phyloP scores from a whole-genome alignment of 2,113 vertebrate species.

The Origma solitaria region DNA sequence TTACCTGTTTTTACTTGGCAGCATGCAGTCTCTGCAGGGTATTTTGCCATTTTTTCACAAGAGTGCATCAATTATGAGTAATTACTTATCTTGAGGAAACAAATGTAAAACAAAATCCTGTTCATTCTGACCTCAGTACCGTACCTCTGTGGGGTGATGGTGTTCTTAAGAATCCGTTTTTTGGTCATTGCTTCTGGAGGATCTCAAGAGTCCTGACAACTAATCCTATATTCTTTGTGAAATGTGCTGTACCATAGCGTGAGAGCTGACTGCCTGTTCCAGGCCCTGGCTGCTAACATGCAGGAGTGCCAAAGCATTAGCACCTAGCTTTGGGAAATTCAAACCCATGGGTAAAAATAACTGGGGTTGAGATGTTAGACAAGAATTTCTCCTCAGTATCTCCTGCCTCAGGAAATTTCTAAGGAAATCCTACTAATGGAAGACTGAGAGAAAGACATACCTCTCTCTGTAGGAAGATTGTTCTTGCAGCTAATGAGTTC shows the following conservation, averaged over 20 bases:
- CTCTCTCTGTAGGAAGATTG: neutral
- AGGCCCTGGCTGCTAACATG: neutral
- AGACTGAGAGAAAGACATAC: neutral
- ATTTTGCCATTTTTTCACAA: neutral
- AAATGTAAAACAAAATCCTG: neutral
- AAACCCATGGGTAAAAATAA: neutral
- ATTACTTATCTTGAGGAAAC: neutral
- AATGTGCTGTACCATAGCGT: fast-evolving
- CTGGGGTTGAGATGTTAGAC: neutral
- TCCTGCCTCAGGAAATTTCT: neutral
- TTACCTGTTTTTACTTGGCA: neutral
- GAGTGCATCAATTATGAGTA: neutral
- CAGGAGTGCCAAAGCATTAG: neutral
- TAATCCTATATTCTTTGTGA: neutral
- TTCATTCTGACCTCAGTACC: neutral
- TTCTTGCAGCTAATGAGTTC: neutral
- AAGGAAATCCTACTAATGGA: neutral
- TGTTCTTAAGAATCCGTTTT: neutral
- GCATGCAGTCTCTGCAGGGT: neutral
- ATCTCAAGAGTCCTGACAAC: neutral
- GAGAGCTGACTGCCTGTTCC: neutral
- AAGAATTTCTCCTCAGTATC: neutral
- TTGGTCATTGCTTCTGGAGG: neutral
- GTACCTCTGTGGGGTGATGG: neutral
- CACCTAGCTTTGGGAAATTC: neutral